phyloP scores from a whole-genome alignment of 2,113 vertebrate genomes.

The Symphodus melops region DNA sequence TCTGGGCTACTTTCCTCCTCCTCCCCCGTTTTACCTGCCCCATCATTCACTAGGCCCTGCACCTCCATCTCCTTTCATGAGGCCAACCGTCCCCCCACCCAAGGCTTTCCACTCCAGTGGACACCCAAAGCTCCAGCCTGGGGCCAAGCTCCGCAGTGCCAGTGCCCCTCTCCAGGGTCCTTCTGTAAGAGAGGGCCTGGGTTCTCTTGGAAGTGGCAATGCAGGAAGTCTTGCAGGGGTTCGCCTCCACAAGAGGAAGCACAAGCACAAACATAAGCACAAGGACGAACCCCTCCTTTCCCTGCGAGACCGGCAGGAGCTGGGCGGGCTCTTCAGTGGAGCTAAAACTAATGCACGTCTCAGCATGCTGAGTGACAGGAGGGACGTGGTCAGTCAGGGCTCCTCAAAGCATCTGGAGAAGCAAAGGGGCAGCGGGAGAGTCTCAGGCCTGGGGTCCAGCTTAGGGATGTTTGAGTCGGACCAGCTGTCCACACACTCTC shows the following conservation, averaged over 20 bases:
- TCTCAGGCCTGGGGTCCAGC: slow-evolving; percentile 82
- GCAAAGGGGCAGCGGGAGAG: slow-evolving; percentile 89
- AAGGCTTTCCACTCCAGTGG: slow-evolving; percentile 91
- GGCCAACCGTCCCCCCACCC: slow-evolving; percentile 94
- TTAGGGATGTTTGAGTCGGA: slow-evolving; percentile 91
- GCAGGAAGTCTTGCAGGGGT: slow-evolving; percentile 86
- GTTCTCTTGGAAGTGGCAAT: slow-evolving; percentile 85
- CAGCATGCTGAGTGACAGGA: slow-evolving; percentile 86
- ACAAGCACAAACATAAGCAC: slow-evolving; percentile 99
- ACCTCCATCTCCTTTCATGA: slow-evolving; percentile 94
- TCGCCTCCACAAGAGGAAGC: slow-evolving; percentile 97
- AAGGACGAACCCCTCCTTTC: slow-evolving; percentile 92
- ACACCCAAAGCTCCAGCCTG: slow-evolving; percentile 91
- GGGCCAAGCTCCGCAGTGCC: slow-evolving; percentile 90
- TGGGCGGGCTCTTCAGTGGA: slow-evolving; percentile 93
- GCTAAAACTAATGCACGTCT: slow-evolving; percentile 89
- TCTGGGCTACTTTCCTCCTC: slow-evolving; percentile 97
- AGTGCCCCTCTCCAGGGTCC: slow-evolving; percentile 70
- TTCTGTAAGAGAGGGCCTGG: slow-evolving; percentile 73
- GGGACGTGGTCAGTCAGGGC: slow-evolving; percentile 86
- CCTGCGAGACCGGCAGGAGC: slow-evolving; percentile 88
- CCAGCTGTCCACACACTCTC: slow-evolving; percentile 89
- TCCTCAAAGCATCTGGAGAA: slow-evolving; percentile 86
- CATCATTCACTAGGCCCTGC: slow-evolving; percentile 92
- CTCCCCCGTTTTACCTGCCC: slow-evolving; percentile 94